These are phyloP conservation scores for Deroplatys truncata DNA, from an alignment of 2,888 invertebrate genomes.

Conservation along the genomic window DNA sequence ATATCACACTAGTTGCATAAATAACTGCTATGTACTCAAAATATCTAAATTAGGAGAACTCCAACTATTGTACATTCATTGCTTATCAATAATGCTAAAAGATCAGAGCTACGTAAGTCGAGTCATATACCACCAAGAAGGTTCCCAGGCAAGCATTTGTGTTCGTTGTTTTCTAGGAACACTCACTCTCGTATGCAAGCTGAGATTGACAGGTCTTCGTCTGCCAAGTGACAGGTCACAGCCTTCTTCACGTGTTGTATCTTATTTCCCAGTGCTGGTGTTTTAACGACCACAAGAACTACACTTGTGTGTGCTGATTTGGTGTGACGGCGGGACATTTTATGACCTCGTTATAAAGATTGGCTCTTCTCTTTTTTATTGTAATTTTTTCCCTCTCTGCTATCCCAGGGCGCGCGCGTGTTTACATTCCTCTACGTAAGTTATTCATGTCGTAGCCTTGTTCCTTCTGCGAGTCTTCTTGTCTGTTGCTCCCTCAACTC, in stretches of 20 bases:
- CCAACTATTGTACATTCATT: too few species aligned
- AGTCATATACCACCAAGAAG: neutral
- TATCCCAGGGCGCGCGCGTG: neutral
- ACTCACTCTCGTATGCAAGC: neutral
- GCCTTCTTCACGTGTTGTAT: constrained; percentile 5
- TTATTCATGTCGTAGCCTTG: constrained; percentile 2
- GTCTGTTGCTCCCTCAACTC: neutral
- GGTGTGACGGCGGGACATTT: constrained; percentile 23
- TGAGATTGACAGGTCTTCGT: constrained; percentile 15
- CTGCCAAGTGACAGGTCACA: constrained; percentile 5
- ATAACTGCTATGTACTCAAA: too few species aligned
- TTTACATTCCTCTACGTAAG: neutral
- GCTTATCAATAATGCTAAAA: neutral
- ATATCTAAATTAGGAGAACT: too few species aligned
- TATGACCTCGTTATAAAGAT: constrained; percentile 30
- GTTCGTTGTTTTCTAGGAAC: neutral
- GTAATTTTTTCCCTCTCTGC: neutral
- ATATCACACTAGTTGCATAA: too few species aligned
- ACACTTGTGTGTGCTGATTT: neutral
- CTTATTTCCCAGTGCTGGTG: constrained; percentile 13
- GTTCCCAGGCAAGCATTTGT: neutral
- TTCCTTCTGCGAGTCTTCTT: neutral
- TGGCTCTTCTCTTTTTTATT: constrained; percentile 6
- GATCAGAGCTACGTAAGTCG: neutral
- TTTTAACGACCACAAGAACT: constrained; percentile 11